These are phyloP conservation scores for Crotalus tigris DNA, from an alignment of 2,113 vertebrate species.

Conservation along the genomic window DNA sequence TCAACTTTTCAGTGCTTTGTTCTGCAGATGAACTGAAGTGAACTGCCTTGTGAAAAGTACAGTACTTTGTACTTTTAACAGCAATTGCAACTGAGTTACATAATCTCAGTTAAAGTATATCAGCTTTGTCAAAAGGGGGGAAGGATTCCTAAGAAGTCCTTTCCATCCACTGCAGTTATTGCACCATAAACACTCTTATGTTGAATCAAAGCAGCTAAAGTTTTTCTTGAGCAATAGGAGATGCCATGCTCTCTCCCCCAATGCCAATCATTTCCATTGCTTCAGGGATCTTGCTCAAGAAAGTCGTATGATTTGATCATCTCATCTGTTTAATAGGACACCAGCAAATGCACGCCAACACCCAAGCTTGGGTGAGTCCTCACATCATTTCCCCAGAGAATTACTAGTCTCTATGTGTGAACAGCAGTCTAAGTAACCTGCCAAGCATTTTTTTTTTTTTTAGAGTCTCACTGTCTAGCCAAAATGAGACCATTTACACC, in stretches of 20 bases:
- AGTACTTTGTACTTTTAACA: slow-evolving; percentile 17
- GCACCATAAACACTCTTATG: neutral
- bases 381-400: neutral
- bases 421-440: neutral
- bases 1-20: neutral
- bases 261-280: neutral
- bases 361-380: neutral
- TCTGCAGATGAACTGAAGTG: neutral
- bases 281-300: neutral
- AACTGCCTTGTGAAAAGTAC: neutral
- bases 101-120: slow-evolving; percentile 5
- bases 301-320: neutral
- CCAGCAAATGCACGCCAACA: neutral
- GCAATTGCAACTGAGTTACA: neutral
- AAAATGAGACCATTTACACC: slow-evolving; percentile 29
- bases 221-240: neutral
- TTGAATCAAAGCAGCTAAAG: neutral
- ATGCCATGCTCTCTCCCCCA: neutral
- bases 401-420: neutral
- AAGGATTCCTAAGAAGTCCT: neutral
- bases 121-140: slow-evolving; percentile 22
- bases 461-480: slow-evolving; percentile 26
- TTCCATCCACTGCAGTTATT: neutral
- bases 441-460: slow-evolving; percentile 6
- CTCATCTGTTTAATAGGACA: neutral